phyloP scores from a whole-genome alignment of 2,888 invertebrate species.

The Ormia ochracea region DNA sequence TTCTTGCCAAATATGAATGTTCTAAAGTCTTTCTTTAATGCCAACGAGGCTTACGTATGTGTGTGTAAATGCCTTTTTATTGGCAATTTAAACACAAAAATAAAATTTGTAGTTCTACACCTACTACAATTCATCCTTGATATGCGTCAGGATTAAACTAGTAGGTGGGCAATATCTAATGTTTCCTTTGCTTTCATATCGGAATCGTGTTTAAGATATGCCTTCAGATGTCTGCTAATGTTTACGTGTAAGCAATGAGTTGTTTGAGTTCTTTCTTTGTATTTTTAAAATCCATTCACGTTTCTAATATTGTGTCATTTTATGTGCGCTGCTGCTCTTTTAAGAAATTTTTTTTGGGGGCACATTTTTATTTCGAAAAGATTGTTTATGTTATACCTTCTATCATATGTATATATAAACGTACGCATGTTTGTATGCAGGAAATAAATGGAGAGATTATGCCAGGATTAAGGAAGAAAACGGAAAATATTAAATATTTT shows the following conservation, averaged over 20 bases:
- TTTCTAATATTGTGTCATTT: conserved; percentile 61
- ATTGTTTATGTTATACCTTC: background rate
- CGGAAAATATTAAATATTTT: no score
- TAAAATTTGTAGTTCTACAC: conserved; percentile 25
- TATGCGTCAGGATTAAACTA: conserved; percentile 20
- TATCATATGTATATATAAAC: background rate
- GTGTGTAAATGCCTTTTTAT: conserved; percentile 13
- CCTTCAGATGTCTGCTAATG: background rate
- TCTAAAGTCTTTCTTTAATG: background rate
- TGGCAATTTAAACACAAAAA: conserved; percentile 45
- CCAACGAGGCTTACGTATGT: background rate
- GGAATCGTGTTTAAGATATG: background rate
- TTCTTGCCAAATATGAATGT: background rate
- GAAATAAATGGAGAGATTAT: background rate
- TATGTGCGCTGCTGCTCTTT: conserved; percentile 31
- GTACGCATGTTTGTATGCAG: no score
- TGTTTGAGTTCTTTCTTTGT: background rate
- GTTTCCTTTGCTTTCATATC: background rate
- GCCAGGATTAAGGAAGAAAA: background rate
- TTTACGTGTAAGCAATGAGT: background rate
- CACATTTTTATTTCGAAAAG: conserved; percentile 1
- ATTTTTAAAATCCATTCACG: conserved; percentile 44
- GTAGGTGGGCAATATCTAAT: conserved; percentile 28
- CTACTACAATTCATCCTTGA: conserved; percentile 5
- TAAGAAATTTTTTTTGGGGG: background rate